Base-by-base conservation (phyloP, 2,888 invertebrate genomes). In the Biston stratarius region DNA sequence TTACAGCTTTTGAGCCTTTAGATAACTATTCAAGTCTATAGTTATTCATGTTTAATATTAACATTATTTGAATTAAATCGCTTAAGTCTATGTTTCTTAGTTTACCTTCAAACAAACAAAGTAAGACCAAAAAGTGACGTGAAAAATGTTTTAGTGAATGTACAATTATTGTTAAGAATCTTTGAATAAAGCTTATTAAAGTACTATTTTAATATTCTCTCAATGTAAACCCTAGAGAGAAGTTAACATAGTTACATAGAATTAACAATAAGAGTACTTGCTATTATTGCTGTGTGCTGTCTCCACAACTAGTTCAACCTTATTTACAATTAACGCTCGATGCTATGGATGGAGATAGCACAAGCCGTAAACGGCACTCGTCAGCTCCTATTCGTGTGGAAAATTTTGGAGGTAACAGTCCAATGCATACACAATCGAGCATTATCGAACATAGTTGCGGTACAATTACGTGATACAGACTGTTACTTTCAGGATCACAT, bases 201-300 rank as follows among this genome's bases (percentile, higher is more conserved):
- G 61, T 66, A 68, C 51, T 42, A 9, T 45, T 63, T 69, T 62
- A 58, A 75, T 77, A 79, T 78, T 77, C 38, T 38, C 77, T 80
- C 75, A 71, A 68, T 74, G 59, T 72, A 60, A 73, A 74, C 57
- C 24, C 67, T 76, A 80, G 74, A 82, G 73, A 77, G 73, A 67
- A 72, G 57, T 74, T 69, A 75, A 60, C 67, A 73, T 82, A 76
- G 69, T 74, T 73, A 70, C 72, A 70, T 79, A 71, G 72, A 24
- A 24, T 67, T 55, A 65, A 68, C 51, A 67, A 65, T 69, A 38
- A 9, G 38, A 38, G 38, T 38, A 67, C 55, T 34, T 51, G 45
- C 67, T 64, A 45, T 62, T 57, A 62, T 68, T 69, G 67, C 65
- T 64, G 49, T 64, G 61, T 61, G 70, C 73, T 70, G 66, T 65